A percentile compares a stretch with the other conserved stretches of the same genome.
Conservation (phyloP, 2,888 invertebrate species). For the Amphipyra tragopoginis region DNA sequence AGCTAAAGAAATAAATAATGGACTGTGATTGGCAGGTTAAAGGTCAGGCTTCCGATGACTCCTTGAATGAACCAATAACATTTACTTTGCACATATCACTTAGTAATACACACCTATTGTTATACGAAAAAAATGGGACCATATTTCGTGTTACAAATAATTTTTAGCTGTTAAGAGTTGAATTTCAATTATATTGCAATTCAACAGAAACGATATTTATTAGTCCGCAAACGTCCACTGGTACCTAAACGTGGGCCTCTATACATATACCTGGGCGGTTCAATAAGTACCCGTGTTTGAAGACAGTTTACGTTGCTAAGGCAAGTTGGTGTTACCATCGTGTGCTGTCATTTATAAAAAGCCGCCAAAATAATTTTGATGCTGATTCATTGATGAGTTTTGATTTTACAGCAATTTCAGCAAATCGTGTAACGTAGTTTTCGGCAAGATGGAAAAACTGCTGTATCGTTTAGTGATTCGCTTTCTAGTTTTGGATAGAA, state of each 20-base stretch:
- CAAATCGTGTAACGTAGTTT: no score
- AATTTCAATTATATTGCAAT: constrained; percentile 15
- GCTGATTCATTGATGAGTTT: no score
- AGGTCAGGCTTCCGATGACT: constrained; percentile 9
- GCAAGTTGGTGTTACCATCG: no score
- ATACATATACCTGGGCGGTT: no score
- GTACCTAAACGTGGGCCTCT: background rate
- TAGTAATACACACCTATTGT: constrained; percentile 4
- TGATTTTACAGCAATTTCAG: no score
- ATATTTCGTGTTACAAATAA: background rate
- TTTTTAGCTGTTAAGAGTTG: constrained; percentile 2
- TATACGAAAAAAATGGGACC: constrained; percentile 15
- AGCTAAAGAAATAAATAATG: constrained; percentile 22
- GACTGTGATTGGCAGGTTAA: constrained; percentile 22
- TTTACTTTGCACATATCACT: background rate
- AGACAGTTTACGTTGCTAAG: no score
- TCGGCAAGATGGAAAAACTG: no score
- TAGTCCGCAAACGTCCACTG: background rate
- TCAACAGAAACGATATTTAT: constrained; percentile 3
- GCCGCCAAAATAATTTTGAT: no score
- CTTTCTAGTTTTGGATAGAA: no score
- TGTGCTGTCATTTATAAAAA: no score
- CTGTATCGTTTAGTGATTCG: no score
- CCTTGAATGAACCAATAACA: constrained; percentile 16
- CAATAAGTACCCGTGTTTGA: no score